Base-by-base conservation (phyloP, 2,888 invertebrate species). In the Parnassius apollo region DNA sequence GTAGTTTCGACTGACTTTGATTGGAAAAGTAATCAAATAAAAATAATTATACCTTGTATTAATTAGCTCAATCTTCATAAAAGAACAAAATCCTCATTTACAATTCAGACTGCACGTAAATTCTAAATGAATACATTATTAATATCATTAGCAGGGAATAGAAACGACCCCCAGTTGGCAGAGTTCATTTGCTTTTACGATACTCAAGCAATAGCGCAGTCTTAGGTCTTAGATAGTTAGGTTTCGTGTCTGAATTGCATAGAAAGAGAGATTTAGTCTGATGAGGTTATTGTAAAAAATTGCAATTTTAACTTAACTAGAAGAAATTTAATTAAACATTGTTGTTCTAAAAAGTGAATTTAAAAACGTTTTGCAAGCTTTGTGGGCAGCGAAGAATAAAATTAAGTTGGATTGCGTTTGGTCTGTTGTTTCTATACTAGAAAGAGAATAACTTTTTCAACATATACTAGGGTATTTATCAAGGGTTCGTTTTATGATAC, bases 161-260 rank as follows among this genome's bases (percentile, higher is more conserved):
- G 59, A 66, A 72, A 56, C 56, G 49, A 49, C 49, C n/a, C 49
- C 9, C 44, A 59, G 57, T 57, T 51, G 49, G 51, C 22, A n/a
- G 58, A 54, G 61, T 69, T 71, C 71, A 69, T 72, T 74, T 71
- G 68, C 69, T 72, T 73, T 73, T 69, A 71, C 66, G 70, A 66
- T 66, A 61, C 61, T 46, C 59, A 61, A 53, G 62, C 42, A 60
- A 45, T 25, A 35, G 35, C 22, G 22, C 7, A 35, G 3, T 51
- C 11, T 42, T 13, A 18, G 18, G 18, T 18, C 18, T 18, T 18
- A 18, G 18, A 18, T 18, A 18, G 18, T 18, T 18, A 18, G 44
- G 18, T 18, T 54, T 42, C 52, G 13, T 52, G 18, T 42, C 42
- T 42, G 44, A 12, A 54, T 18, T 42, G 44, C 49, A 13, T 49